Evolutionary conservation across 2,797 vertebrate genomes (phyloP), one percentile per base, ranked within the genome.

Genomic region (Trichosurus vulpecula): DNA sequence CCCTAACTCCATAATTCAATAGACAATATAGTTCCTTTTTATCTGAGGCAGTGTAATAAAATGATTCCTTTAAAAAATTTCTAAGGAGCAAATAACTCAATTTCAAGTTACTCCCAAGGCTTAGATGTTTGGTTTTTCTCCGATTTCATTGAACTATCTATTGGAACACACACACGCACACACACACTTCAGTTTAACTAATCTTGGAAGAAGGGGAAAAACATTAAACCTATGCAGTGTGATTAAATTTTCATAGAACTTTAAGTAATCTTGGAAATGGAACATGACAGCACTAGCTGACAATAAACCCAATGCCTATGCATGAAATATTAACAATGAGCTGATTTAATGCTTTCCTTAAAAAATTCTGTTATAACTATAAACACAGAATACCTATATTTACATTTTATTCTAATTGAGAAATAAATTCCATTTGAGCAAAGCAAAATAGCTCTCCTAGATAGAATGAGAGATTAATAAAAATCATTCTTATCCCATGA

Each of bases 211-310:
- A 0, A 0, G 52, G 90, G 94, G 93, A 94, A 96, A 98, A 97
- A 97, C 91, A 92, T 87, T 94, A 97, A 97, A 98, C 81, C 95
- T 97, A 91, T 95, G 94, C 96, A 93, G 54, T 96, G 91, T 97
- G 97, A 98, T 98, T 98, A 98, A 98, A 98, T 98, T 99, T 99
- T 98, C 98, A 97, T 96, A 94, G 95, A 97, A 98, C 97, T 98
- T 98, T 98, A 98, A 98, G 97, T 98, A 98, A 99, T 98, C 97
- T 97, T 98, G 97, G 98, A 98, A 99, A 98, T 97, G 97, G 97
- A 98, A 98, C 95, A 98, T 90, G 95, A 97, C 96, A 98, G 74
- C 56, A 96, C 27, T 92, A 96, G 94, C 97, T 97, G 96, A 98
- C 98, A 98, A 98, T 98, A 98, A 99, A 99, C 98, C 95, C 94